These are phyloP conservation scores for Melanogrammus aeglefinus DNA, from an alignment of 2,797 vertebrate genomes.

Conservation along the genomic window DNA sequence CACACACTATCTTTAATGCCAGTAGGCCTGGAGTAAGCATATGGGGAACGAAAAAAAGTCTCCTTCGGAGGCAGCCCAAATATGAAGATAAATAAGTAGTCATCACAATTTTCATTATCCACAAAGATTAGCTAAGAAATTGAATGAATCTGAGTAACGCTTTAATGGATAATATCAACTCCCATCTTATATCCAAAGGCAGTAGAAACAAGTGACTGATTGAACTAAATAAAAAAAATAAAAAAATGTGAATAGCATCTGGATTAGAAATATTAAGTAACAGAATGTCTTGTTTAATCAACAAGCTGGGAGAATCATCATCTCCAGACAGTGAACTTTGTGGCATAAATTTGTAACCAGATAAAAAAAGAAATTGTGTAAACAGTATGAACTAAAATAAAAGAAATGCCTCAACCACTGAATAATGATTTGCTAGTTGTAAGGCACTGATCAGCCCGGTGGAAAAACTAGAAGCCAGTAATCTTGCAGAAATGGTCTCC, in stretches of 20 bases:
- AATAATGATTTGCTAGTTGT: too few relatives aligned
- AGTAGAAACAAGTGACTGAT: not conserved
- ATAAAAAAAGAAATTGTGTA: not conserved
- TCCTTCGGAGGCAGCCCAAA: not conserved
- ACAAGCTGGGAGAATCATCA: constrained; percentile 68
- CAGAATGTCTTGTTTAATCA: constrained; percentile 62
- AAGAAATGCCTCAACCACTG: not conserved
- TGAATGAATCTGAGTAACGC: not conserved
- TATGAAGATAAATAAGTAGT: not conserved
- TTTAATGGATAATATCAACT: not conserved
- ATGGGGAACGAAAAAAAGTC: not conserved
- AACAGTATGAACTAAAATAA: constrained; percentile 73
- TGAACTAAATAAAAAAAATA: not conserved
- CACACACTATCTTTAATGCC: not conserved
- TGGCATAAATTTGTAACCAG: not conserved
- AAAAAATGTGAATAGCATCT: constrained; percentile 25
- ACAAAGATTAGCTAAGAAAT: not conserved
- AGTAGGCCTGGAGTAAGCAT: not conserved
- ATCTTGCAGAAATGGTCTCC: not conserved
- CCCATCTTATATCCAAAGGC: not conserved
- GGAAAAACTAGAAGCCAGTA: not conserved
- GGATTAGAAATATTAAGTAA: constrained; percentile 65
- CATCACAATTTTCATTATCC: not conserved
- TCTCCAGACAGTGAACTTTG: constrained; percentile 44
- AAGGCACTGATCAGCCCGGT: not conserved